Base-by-base conservation (phyloP, 2,797 vertebrate genomes). In the Melanotaenia pygmaea region DNA sequence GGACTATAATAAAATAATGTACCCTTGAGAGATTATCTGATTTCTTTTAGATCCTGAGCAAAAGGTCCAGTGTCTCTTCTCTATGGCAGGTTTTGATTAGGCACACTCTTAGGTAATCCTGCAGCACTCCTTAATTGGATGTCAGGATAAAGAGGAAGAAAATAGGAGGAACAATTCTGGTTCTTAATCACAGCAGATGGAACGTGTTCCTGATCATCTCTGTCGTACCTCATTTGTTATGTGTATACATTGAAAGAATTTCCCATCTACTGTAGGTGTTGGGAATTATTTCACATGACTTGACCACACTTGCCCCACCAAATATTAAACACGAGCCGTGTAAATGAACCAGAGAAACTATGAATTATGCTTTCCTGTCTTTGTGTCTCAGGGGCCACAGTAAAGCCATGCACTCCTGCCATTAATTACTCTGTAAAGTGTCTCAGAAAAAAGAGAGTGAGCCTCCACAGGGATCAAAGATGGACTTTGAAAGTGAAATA, bases 71-170 rank as follows among this genome's bases (percentile, higher is more conserved):
- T 35, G 67, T 71, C 73, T 65, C 51, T 34, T 73, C 78, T 72
- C 59, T 57, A 24, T 38, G 59, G 57, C 28, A 8, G 54, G 63
- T 64, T 70, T 76, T 67, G 68, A 65, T 57, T 64, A 64, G 47
- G 40, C 65, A 63, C 50, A 70, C 20, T 73, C 51, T 65, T 11
- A 66, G 35, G 61, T 92, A 89, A 91, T 90, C 81, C 65, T 71
- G 35, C 56, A 53, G 85, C 67, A 22, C 56, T 56, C 24, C 70
- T 81, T 91, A 90, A 93, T 88, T 85, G 88, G 88, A 89, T 92
- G 78, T 78, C 70, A 70, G 88, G 89, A 90, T 90, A 76, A 91
- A 71, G 28, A 63, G 58, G 74, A 67, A 85, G 70, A 67, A 92
- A 93, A 90, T 88, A 89, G 88, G 83, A 64, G 56, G n/a, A 59